phyloP scores from a whole-genome alignment of 2,113 vertebrate species.

The Embiotoca jacksoni region DNA sequence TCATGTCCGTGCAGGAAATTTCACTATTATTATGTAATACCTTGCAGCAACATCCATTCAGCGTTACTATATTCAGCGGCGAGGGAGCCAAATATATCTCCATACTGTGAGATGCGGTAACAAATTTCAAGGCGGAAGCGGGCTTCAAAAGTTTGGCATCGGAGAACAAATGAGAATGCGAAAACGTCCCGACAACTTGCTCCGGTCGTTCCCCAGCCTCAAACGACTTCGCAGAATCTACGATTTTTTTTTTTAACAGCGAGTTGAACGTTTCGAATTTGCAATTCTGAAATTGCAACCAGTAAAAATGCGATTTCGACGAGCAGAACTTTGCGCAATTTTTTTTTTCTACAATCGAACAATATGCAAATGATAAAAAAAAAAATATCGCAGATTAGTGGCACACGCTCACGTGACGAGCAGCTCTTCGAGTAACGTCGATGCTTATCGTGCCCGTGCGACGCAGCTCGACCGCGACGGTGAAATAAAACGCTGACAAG shows the following conservation, averaged over 20 bases:
- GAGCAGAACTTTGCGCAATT: background rate
- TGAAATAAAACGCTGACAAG: background rate
- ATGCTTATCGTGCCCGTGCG: too few relatives aligned
- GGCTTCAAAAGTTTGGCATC: slow-evolving; percentile 37
- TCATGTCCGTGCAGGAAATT: slow-evolving; percentile 51
- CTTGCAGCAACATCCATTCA: slow-evolving; percentile 68
- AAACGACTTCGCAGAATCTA: background rate
- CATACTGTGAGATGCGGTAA: slow-evolving; percentile 39
- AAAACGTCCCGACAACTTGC: slow-evolving; percentile 2
- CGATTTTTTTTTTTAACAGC: background rate
- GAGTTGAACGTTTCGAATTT: background rate
- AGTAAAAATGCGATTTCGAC: background rate
- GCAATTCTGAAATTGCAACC: background rate
- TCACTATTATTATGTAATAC: slow-evolving; percentile 75
- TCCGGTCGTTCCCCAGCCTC: background rate
- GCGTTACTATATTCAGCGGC: slow-evolving; percentile 56
- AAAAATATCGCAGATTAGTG: too few relatives aligned
- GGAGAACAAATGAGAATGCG: slow-evolving; percentile 21
- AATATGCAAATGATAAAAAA: too few relatives aligned
- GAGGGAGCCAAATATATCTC: slow-evolving; percentile 60
- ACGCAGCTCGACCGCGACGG: background rate
- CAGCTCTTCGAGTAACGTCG: too few relatives aligned
- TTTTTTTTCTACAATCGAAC: too few relatives aligned
- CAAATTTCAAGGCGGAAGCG: slow-evolving; percentile 21
- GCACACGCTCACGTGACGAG: too few relatives aligned